Evolutionary conservation across 2,113 vertebrate genomes (phyloP), one percentile per base, ranked within the genome.

Genomic region (Aix galericulata): DNA sequence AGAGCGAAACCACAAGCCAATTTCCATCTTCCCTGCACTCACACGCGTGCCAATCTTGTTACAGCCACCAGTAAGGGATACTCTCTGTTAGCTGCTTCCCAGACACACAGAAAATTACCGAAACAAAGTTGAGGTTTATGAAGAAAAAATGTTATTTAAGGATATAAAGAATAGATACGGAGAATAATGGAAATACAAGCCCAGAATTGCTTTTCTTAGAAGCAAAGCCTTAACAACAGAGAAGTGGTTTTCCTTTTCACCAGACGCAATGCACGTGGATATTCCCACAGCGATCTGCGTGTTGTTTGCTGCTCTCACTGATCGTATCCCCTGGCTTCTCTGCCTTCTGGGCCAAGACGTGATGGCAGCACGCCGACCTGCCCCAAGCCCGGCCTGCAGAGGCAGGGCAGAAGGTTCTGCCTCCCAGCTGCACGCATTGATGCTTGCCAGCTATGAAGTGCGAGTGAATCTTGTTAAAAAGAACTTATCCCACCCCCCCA

Each of bases 31-130:
- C 34, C 80, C 72, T 27, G 23, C 26, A 36, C 31, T 80, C 74
- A 42, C 1, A 29, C 18, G 36, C 48, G 20, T 0, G 0, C 25
- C 36, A 31, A 38, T 31, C 59, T 32, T 12, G 9, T 56, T 32
- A 62, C 73, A 29, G 14, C 13, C 82, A 71, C 8, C 8, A 11
- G 42, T 20, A 56, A 46, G 4, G 0, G 52, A 56, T 36, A 22
- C 21, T 75, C 60, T 38, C 42, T 31, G 53, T 13, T 7, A 40
- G n/a, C 2, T 72, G 38, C 68, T 52, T 81, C 23, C 42, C 34
- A 77, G 58, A 52, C 21, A 42, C 38, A 67, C 10, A 59, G 31
- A 55, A 64, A 60, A 36, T 13, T 40, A 77, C 68, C 63, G 38
- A 8, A 4, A 58, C 55, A 56, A 23, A 77, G 26, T 20, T 11